A percentile compares a stretch with the other conserved stretches of the same genome.
Evolutionary conservation across 2,888 invertebrate species (phyloP).

Genomic region (Trachelus iudaicus): DNA sequence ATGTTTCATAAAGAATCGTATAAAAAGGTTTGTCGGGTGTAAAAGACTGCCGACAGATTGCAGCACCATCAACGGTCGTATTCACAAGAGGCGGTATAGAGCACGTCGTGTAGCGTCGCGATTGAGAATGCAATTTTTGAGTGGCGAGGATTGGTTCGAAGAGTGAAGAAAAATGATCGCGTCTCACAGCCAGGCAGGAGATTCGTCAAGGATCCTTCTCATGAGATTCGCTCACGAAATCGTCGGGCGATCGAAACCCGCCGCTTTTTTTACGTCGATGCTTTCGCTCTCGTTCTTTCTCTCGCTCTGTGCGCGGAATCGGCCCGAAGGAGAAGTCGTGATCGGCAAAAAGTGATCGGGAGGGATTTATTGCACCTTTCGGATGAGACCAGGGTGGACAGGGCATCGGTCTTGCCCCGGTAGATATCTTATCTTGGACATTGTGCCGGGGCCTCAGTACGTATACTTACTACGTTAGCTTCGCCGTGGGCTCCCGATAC

Average conservation of each 20-base stretch:
- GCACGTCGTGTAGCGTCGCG: not conserved
- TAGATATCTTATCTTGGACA: constrained; percentile 62
- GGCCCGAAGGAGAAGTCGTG: constrained; percentile 16
- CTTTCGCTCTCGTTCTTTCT: constrained; percentile 10
- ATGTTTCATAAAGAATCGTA: not conserved
- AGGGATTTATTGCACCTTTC: constrained; percentile 62
- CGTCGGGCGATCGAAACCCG: not conserved
- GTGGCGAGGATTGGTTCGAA: not conserved
- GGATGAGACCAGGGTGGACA: constrained; percentile 53
- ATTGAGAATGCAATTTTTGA: not conserved
- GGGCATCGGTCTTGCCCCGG: constrained; percentile 54
- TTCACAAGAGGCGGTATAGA: not conserved
- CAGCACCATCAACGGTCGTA: not conserved
- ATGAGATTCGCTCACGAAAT: not conserved
- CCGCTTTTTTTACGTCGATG: constrained; percentile 18
- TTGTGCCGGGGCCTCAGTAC: constrained; percentile 40
- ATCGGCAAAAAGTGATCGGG: constrained; percentile 60
- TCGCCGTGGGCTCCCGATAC: constrained; percentile 56
- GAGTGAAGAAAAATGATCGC: not conserved
- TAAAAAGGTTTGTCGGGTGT: not conserved
- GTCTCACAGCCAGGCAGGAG: not conserved
- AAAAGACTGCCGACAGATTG: not conserved
- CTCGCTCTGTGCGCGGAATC: constrained; percentile 11
- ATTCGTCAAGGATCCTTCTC: not conserved
- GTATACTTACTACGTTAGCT: constrained; percentile 41